These are phyloP conservation scores for Cephus cinctus DNA, from an alignment of 1,140 invertebrate species.

Conservation along the genomic window DNA sequence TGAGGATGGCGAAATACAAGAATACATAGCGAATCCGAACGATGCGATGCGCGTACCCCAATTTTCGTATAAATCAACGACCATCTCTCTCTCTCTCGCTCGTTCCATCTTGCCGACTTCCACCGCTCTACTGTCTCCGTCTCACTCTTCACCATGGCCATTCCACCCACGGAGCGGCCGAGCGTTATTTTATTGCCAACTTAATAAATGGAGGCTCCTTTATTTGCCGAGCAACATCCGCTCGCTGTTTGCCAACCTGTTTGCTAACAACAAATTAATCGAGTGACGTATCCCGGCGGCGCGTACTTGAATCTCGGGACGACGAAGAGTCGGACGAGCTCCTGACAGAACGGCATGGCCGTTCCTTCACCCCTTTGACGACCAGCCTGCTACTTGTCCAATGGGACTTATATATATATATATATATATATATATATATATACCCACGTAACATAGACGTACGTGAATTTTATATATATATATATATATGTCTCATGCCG, in stretches of 20 bases:
- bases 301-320: slow-evolving; percentile 19
- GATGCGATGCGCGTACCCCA: too few relatives aligned
- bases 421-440: too few relatives aligned
- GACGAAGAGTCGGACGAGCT: neutral
- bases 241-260: slow-evolving; percentile 53
- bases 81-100: slow-evolving; percentile 13
- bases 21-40: too few relatives aligned
- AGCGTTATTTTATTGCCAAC: slow-evolving; percentile 52
- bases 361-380: neutral
- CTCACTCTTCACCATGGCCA: slow-evolving; percentile 15
- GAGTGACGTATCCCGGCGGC: slow-evolving; percentile 46
- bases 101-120: slow-evolving; percentile 10
- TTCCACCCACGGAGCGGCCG: slow-evolving; percentile 30
- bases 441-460: neutral
- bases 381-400: too few relatives aligned
- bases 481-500: neutral
- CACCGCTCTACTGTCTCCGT: slow-evolving; percentile 17
- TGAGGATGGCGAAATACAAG: too few relatives aligned
- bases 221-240: slow-evolving; percentile 50
- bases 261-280: slow-evolving; percentile 56
- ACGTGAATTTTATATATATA: neutral
- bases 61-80: slow-evolving; percentile 39
- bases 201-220: slow-evolving; percentile 54
- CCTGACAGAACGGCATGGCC: too few relatives aligned
- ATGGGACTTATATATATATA: too few relatives aligned